Percentiles rank a stretch among this genome's conserved stretches.
Conservation (phyloP, 2,113 vertebrate species). For the Lucifuga dentata region DNA sequence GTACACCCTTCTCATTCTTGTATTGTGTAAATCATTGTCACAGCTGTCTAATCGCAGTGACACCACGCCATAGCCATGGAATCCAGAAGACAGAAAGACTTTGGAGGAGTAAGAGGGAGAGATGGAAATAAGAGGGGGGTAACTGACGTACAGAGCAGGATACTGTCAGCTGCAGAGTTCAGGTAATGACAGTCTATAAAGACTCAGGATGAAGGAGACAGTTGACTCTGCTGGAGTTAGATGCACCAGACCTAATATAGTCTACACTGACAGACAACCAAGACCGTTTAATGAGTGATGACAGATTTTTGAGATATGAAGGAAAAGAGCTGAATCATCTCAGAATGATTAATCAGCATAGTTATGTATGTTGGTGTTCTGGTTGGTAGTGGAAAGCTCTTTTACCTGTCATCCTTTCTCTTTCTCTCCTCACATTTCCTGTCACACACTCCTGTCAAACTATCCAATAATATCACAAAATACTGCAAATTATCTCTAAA, state of each 20-base stretch:
- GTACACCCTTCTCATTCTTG: too few relatives aligned
- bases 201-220: constrained; percentile 27
- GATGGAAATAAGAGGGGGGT: background rate
- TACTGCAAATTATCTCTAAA: too few relatives aligned
- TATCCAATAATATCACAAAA: too few relatives aligned
- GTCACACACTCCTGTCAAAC: too few relatives aligned
- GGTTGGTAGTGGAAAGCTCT: background rate
- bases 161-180: constrained; percentile 22
- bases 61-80: constrained; percentile 11
- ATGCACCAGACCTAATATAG: constrained; percentile 39
- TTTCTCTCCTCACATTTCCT: too few relatives aligned
- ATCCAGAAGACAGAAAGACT: constrained; percentile 4
- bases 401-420: constrained; percentile 1
- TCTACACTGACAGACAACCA: constrained; percentile 50
- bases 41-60: background rate
- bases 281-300: constrained; percentile 36
- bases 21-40: background rate
- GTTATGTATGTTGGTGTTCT: constrained; percentile 2
- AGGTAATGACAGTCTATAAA: constrained; percentile 12
- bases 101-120: background rate
- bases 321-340: constrained; percentile 23
- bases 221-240: constrained; percentile 24
- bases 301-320: constrained; percentile 31
- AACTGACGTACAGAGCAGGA: constrained; percentile 35
- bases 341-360: constrained; percentile 19